A percentile compares a stretch with the other conserved stretches of the same genome.
Evolutionary conservation across 2,797 vertebrate genomes (phyloP).

Genomic region (Urocyon cinereoargenteus): DNA sequence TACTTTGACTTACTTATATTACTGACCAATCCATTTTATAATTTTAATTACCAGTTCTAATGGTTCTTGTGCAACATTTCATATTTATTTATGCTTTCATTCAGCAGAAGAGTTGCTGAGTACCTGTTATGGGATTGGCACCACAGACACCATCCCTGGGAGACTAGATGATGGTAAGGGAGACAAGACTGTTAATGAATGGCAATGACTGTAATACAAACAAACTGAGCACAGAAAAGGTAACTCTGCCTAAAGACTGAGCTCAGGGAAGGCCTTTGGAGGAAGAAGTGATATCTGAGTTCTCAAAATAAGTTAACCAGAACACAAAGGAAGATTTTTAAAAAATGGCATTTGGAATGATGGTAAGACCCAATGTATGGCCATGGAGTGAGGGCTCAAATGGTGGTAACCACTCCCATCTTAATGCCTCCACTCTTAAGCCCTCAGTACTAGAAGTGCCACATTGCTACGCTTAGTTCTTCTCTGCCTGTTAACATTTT

Average conservation of each 20-base stretch:
- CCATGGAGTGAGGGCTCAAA: not conserved
- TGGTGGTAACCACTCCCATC: not conserved
- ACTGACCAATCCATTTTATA: constrained; percentile 43
- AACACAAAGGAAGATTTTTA: not conserved
- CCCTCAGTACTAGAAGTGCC: not conserved
- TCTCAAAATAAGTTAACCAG: not conserved
- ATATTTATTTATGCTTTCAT: constrained; percentile 32
- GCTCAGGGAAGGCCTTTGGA: not conserved
- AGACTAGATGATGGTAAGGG: not conserved
- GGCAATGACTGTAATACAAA: not conserved
- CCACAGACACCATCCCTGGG: not conserved
- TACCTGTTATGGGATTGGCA: not conserved
- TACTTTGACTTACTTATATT: constrained; percentile 51
- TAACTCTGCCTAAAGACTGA: not conserved
- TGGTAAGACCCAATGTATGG: not conserved
- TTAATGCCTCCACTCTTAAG: not conserved
- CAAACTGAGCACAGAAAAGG: not conserved
- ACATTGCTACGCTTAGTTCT: not conserved
- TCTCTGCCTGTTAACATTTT: not conserved
- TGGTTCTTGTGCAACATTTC: constrained; percentile 1
- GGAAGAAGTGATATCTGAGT: not conserved
- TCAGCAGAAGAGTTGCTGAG: not conserved
- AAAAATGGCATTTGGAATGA: not conserved
- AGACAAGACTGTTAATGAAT: not conserved
- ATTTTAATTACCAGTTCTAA: constrained; percentile 58